phyloP scores from a whole-genome alignment of 1,140 invertebrate genomes.

The Bombus ignitus region DNA sequence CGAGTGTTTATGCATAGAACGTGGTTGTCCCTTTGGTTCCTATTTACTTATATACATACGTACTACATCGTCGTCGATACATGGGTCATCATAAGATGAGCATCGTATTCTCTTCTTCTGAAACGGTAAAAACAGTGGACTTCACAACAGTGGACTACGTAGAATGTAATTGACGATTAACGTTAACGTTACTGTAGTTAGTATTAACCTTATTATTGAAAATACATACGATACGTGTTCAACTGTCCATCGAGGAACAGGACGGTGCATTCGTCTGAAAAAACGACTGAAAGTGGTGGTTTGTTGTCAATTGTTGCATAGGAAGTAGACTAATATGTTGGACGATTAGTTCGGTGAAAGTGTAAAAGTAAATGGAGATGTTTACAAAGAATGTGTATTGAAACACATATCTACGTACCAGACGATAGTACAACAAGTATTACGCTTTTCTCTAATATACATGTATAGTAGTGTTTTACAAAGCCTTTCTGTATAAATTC shows the following conservation, averaged over 20 bases:
- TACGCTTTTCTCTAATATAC: background rate
- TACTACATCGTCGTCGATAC: background rate
- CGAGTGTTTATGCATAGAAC: background rate
- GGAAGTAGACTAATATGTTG: conserved; percentile 64
- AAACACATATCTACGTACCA: background rate
- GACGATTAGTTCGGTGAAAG: background rate
- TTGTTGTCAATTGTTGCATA: conserved; percentile 44
- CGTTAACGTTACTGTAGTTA: conserved; percentile 9
- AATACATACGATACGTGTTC: background rate
- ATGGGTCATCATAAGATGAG: background rate
- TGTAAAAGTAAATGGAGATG: background rate
- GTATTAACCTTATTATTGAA: conserved; percentile 33
- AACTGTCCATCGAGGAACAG: conserved; percentile 63
- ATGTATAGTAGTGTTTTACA: background rate
- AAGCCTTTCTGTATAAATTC: background rate
- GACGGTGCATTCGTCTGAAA: conserved; percentile 36
- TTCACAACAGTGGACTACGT: conserved; percentile 37
- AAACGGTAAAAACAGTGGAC: conserved; percentile 64
- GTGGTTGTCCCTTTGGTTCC: background rate
- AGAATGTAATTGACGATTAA: background rate
- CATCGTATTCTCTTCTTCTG: background rate
- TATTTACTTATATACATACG: background rate
- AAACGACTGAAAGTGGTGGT: conserved; percentile 8
- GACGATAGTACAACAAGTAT: background rate
- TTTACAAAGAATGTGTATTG: background rate